phyloP scores from a whole-genome alignment of 2,888 invertebrate genomes.

The Drosophila diplacantha region DNA sequence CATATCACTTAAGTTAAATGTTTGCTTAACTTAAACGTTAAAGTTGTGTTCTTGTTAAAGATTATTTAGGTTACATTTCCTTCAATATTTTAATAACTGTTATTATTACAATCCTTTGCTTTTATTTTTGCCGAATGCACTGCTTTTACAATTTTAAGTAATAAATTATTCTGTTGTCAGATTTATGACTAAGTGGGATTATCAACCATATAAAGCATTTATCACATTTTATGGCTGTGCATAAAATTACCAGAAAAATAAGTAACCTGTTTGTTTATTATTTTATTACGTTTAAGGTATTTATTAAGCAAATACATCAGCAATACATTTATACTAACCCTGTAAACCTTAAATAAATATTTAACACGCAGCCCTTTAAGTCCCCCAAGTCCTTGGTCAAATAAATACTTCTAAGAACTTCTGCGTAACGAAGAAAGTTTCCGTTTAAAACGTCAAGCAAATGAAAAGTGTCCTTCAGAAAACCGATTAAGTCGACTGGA shows the following conservation, averaged over 20 bases:
- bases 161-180: neutral
- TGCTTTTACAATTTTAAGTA: neutral
- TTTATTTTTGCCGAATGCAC: no score
- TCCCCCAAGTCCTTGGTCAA: neutral
- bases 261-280: neutral
- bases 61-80: neutral
- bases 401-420: neutral
- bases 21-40: no score
- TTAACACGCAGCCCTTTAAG: neutral
- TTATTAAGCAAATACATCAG: neutral
- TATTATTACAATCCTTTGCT: no score
- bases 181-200: neutral
- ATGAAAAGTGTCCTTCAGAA: constrained; percentile 1
- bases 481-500: constrained; percentile 3
- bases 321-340: neutral
- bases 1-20: no score
- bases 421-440: constrained; percentile 5
- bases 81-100: no score
- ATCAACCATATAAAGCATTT: constrained; percentile 1
- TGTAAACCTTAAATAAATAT: neutral
- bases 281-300: neutral
- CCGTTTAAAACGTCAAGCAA: neutral
- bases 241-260: neutral
- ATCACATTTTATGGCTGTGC: neutral
- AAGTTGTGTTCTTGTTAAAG: no score